phyloP scores from a whole-genome alignment of 53 echinoderm and acorn worm species.

The Crossaster papposus region DNA sequence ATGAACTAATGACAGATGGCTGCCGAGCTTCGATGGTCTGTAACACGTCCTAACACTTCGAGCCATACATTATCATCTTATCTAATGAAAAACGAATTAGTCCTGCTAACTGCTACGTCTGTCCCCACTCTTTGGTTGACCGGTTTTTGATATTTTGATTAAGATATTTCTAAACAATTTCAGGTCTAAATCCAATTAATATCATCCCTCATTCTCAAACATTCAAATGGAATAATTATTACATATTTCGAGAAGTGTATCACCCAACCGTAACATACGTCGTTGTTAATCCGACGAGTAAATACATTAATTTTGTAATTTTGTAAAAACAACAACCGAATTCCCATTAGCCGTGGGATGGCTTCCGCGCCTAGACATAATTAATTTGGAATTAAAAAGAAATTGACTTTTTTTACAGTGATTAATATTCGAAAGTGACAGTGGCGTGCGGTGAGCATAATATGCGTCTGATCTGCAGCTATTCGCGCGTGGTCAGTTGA shows the following conservation, averaged over 20 bases:
- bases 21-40: neutral
- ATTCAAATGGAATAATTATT: neutral
- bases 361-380: neutral
- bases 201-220: too few species aligned
- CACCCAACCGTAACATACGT: neutral
- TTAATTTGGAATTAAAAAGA: neutral
- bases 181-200: neutral
- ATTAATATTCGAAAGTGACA: neutral
- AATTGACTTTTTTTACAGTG: neutral
- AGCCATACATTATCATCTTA: neutral
- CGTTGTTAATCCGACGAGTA: neutral
- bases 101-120: neutral
- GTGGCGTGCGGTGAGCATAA: neutral
- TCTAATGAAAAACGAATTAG: neutral
- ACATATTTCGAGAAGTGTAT: neutral
- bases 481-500: neutral
- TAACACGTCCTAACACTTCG: neutral
- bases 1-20: constrained; percentile 8
- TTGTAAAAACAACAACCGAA: neutral
- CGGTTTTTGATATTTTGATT: neutral
- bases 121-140: neutral
- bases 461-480: neutral
- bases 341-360: neutral
- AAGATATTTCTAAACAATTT: neutral
- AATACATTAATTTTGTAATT: neutral